Percentiles rank a stretch among this genome's conserved stretches.
Evolutionary conservation across 37 sponge, comb jelly and placozoan species (phyloP).

Genomic region (Amphimedon queenslandica): DNA sequence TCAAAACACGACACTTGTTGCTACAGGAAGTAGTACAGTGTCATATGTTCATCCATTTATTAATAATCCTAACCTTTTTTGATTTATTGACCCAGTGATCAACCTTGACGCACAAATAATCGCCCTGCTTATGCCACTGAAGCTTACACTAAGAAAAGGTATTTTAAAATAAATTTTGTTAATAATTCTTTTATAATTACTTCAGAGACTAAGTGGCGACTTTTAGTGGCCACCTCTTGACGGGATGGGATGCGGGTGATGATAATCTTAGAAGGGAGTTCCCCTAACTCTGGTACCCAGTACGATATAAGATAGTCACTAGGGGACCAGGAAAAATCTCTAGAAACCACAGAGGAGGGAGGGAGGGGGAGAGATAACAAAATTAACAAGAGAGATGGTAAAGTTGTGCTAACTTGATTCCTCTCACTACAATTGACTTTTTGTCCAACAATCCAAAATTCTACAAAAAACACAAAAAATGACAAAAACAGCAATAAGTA

Average conservation of each 20-base stretch:
- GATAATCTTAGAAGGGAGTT: constrained; percentile 93
- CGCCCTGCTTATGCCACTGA: constrained; percentile 92
- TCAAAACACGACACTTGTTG: constrained; percentile 79
- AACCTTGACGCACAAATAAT: constrained; percentile 85
- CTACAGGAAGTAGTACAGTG: constrained; percentile 27
- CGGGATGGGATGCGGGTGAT: constrained; percentile 84
- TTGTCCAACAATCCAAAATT: constrained; percentile 75
- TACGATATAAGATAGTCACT: constrained; percentile 79
- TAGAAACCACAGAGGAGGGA: not conserved
- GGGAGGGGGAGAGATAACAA: not conserved
- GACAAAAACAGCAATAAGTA: not conserved
- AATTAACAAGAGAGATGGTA: not conserved
- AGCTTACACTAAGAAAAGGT: constrained; percentile 62
- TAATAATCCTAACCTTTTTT: constrained; percentile 88
- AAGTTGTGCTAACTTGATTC: constrained; percentile 47
- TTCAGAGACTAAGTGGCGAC: constrained; percentile 80
- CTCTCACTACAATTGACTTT: constrained; percentile 60
- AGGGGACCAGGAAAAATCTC: constrained; percentile 94
- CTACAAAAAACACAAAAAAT: constrained; percentile 28
- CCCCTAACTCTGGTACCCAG: constrained; percentile 88
- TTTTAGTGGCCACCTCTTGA: constrained; percentile 81
- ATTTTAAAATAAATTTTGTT: not conserved
- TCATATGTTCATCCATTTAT: too few relatives aligned
- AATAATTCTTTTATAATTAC: constrained; percentile 36
- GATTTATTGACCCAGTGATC: constrained; percentile 78